Conservation (phyloP, 2,888 invertebrate species). For the Leucophenga montana region DNA sequence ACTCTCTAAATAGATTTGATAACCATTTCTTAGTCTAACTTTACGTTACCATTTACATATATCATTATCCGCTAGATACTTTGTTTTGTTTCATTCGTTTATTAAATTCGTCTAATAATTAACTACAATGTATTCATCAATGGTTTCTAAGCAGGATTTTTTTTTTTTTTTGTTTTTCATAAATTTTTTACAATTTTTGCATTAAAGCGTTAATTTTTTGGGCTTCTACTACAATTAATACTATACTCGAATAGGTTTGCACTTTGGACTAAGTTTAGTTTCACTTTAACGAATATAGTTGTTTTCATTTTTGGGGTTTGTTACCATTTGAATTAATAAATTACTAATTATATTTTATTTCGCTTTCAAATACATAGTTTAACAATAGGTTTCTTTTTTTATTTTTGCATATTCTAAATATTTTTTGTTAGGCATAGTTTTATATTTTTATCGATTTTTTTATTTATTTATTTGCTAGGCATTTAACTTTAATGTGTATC, state of each 20-base stretch:
- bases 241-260: too few species aligned
- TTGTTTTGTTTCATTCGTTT: neutral
- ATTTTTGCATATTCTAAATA: slow-evolving; percentile 40
- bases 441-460: too few species aligned
- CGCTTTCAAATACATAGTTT: neutral
- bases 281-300: neutral
- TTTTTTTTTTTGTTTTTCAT: slow-evolving; percentile 25
- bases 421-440: neutral
- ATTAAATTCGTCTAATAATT: slow-evolving; percentile 63
- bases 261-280: too few species aligned
- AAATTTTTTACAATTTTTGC: slow-evolving; percentile 30
- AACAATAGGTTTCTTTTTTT: slow-evolving; percentile 15
- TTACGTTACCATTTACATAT: slow-evolving; percentile 23
- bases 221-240: slow-evolving; percentile 34
- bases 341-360: slow-evolving; percentile 11
- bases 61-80: neutral
- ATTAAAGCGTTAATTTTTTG: slow-evolving; percentile 50
- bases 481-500: neutral
- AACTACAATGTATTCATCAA: slow-evolving; percentile 49
- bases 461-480: slow-evolving; percentile 6
- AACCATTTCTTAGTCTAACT: slow-evolving; percentile 25
- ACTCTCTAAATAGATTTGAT: slow-evolving; percentile 21
- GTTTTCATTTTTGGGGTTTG: neutral
- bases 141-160: slow-evolving; percentile 49
- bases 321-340: neutral